Evolutionary conservation across 2,797 vertebrate species (phyloP).

Genomic region (Amblyraja radiata): DNA sequence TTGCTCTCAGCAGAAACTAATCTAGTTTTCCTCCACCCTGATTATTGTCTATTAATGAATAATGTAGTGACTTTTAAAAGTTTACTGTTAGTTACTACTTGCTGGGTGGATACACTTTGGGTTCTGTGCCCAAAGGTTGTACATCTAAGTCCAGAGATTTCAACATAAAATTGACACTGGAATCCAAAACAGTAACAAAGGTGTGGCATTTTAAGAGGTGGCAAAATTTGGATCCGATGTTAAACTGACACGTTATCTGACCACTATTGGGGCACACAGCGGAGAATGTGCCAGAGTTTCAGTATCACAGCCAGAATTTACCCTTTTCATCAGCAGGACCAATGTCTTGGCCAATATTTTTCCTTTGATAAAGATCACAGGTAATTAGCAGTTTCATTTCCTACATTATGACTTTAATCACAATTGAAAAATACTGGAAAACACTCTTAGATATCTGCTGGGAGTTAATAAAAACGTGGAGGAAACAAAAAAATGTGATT

Average conservation of each 20-base stretch:
- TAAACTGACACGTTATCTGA: not conserved
- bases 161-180: not conserved
- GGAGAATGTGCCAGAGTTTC: too few species aligned
- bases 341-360: not conserved
- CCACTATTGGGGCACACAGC: too few species aligned
- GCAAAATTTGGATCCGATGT: not conserved
- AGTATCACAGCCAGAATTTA: too few species aligned
- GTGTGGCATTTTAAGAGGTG: not conserved
- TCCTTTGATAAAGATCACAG: not conserved
- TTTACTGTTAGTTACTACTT: not conserved
- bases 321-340: too few species aligned
- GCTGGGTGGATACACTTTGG: not conserved
- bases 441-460: too few species aligned
- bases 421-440: too few species aligned
- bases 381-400: not conserved
- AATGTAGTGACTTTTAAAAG: not conserved
- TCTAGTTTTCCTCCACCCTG: not conserved
- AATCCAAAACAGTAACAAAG: not conserved
- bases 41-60: not conserved
- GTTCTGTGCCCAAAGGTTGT: not conserved
- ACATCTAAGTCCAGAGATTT: not conserved
- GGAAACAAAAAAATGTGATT: too few species aligned
- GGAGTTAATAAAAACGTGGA: too few species aligned
- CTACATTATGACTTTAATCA: too few species aligned
- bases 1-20: not conserved